Conservation (phyloP, 2,797 vertebrate species). For the Danio choprae region DNA sequence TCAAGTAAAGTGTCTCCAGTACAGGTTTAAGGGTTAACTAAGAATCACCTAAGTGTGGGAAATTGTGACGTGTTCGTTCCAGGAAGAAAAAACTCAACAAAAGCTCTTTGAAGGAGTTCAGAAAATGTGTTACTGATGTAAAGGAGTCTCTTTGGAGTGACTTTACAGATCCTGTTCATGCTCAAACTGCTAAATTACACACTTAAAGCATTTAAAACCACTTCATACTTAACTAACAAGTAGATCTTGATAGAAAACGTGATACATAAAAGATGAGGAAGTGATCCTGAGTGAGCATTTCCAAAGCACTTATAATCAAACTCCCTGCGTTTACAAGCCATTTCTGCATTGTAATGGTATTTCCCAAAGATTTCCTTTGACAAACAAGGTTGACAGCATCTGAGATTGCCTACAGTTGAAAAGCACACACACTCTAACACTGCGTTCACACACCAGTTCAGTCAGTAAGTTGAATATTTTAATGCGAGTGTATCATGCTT, state of each 20-base stretch:
- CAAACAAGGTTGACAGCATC: conserved; percentile 1
- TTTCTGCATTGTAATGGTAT: not conserved
- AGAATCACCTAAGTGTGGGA: no score
- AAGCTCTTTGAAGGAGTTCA: no score
- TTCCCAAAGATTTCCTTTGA: conserved; percentile 4
- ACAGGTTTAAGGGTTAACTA: no score
- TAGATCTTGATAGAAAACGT: not conserved
- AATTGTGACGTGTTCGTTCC: no score
- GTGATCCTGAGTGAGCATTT: not conserved
- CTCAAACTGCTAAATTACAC: no score
- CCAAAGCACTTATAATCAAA: not conserved
- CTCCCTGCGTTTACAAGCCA: not conserved
- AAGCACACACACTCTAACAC: not conserved
- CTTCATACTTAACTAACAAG: not conserved
- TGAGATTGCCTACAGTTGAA: not conserved
- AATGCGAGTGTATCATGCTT: not conserved
- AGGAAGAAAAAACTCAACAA: no score
- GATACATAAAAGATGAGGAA: not conserved
- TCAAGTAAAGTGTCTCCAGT: no score
- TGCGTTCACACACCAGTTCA: not conserved
- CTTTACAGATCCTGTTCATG: no score
- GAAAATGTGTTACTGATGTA: no score
- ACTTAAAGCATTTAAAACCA: not conserved
- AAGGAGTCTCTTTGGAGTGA: no score
- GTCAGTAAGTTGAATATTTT: conserved; percentile 1